phyloP scores from a whole-genome alignment of 2,113 vertebrate species.

The Toxostoma redivivum region DNA sequence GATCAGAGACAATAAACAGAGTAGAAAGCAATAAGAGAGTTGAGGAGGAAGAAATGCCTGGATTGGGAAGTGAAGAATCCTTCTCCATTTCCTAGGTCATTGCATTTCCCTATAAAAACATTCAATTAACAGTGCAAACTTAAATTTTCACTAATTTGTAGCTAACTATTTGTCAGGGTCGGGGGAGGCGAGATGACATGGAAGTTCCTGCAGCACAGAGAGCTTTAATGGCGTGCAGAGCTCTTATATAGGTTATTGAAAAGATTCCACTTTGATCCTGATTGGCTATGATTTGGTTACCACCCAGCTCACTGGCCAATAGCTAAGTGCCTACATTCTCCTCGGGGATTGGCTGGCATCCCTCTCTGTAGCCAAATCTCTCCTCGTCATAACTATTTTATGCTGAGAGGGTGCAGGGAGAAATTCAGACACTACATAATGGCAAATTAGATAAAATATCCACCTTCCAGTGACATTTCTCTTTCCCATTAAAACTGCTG shows the following conservation, averaged over 20 bases:
- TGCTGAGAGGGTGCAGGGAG: not conserved
- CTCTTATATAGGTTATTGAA: too few species aligned
- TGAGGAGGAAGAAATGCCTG: not conserved
- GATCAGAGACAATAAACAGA: not conserved
- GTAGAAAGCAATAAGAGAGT: not conserved
- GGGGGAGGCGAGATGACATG: too few species aligned
- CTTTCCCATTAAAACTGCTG: not conserved
- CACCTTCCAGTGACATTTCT: not conserved
- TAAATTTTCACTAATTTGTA: not conserved
- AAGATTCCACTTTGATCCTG: too few species aligned
- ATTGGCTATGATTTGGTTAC: too few species aligned
- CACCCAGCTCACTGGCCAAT: too few species aligned
- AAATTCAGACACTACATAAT: not conserved
- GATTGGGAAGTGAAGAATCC: not conserved
- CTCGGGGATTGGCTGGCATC: too few species aligned
- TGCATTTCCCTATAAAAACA: not conserved
- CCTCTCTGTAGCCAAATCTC: too few species aligned
- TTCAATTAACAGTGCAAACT: not conserved
- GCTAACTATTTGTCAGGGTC: not conserved
- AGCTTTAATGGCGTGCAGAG: too few species aligned
- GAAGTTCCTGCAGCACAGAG: too few species aligned
- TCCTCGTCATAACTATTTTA: not conserved
- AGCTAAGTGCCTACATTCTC: too few species aligned
- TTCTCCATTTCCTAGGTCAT: not conserved
- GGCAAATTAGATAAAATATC: not conserved